These are phyloP conservation scores for Chrysodeixis includens DNA, from an alignment of 2,888 invertebrate species.

Conservation along the genomic window DNA sequence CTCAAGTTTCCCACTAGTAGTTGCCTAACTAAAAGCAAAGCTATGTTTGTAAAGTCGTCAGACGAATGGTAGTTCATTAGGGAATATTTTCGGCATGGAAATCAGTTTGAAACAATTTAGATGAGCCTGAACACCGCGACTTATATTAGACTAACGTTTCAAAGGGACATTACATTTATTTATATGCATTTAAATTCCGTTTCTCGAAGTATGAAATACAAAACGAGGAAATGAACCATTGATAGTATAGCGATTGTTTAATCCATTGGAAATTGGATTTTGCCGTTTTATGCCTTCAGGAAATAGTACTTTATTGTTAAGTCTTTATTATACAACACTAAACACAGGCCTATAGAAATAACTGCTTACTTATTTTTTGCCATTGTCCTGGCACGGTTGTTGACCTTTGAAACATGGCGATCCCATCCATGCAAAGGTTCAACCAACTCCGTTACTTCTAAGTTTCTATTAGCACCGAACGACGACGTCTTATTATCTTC, in stretches of 20 bases:
- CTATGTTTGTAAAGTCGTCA: slow-evolving; percentile 56
- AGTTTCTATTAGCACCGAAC: slow-evolving; percentile 23
- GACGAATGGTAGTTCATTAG: slow-evolving; percentile 75
- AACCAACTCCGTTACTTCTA: slow-evolving; percentile 52
- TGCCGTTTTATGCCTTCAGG: slow-evolving; percentile 29
- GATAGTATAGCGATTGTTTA: slow-evolving; percentile 22
- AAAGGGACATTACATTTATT: slow-evolving; percentile 62
- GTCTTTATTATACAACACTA: slow-evolving; percentile 29
- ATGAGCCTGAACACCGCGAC: slow-evolving; percentile 68
- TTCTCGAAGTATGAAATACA: slow-evolving; percentile 28
- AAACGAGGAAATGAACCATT: slow-evolving; percentile 28
- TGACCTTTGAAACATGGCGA: slow-evolving; percentile 59
- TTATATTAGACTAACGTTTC: slow-evolving; percentile 60
- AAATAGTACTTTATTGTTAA: slow-evolving; percentile 43
- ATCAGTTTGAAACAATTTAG: slow-evolving; percentile 68
- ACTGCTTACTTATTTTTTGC: slow-evolving; percentile 43
- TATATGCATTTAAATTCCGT: slow-evolving; percentile 47
- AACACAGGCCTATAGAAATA: slow-evolving; percentile 39
- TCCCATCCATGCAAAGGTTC: slow-evolving; percentile 51
- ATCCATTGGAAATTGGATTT: slow-evolving; percentile 32
- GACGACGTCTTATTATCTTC: slow-evolving; percentile 5
- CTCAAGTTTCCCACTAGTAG: slow-evolving; percentile 30
- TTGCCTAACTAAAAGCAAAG: slow-evolving; percentile 43
- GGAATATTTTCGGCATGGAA: slow-evolving; percentile 76
- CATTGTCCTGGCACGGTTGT: slow-evolving; percentile 35